Base-by-base conservation (phyloP, 2,113 vertebrate genomes). In the Aspiorhynchus laticeps region DNA sequence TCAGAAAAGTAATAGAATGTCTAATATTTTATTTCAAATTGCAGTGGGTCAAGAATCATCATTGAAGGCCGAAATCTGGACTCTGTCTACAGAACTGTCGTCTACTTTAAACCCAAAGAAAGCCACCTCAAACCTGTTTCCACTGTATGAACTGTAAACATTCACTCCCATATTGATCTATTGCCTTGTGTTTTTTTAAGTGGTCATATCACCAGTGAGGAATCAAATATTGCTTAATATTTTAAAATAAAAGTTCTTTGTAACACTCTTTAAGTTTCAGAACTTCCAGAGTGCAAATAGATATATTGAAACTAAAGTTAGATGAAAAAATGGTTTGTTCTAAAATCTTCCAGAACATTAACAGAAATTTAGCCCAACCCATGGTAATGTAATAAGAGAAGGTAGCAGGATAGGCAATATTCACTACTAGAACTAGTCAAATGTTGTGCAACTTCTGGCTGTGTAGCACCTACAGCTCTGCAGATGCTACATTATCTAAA, bases 31-130 rank as follows among this genome's bases (percentile, higher is more conserved):
- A 24, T 24, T 88, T 65, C 74, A 8, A 78, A 63, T 83, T 92
- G 0, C 21, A 99, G 98, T 63, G 97, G 96, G 33, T 98, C 96
- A 0, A 93, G 90, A 2, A 92, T 99, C 87, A 95, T 96, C 31
- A 93, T 99, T 77, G 89, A 83, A 2, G 98, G 98, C 63, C 92
- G 93, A 80, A 96, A 98, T 92, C 94, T 99, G 92, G 95, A 97
- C 89, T 98, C 98, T 0, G 96, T 96, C 0, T 96, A 95, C 89
- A 94, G 91, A 0, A 93, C 96, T 9, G 76, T 91, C n/a, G 91
- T 97, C n/a, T 93, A 91, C 51, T 97, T 97, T 81, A 93, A 94
- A 93, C 94, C 95, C 86, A 95, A 94, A 19, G 95, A 96, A 87
- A 93, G 91, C 65, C 93, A 95, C 91, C 90, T 95, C 31, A 95